Conservation (phyloP, 2,797 vertebrate species). For the Antrozous pallidus region DNA sequence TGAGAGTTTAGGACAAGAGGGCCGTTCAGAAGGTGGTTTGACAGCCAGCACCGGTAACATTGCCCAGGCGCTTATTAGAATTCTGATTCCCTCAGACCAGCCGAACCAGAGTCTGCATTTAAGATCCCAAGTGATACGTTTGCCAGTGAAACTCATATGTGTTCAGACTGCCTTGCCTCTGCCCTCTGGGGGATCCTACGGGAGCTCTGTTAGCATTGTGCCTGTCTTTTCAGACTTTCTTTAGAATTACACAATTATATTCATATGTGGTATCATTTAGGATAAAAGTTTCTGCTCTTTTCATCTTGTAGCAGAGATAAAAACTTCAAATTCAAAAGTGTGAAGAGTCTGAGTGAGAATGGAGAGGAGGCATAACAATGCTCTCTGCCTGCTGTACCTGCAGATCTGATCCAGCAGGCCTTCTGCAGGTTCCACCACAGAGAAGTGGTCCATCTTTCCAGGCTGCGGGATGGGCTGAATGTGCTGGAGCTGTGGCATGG, state of each 20-base stretch:
- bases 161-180: not conserved
- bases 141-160: not conserved
- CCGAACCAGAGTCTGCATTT: not conserved
- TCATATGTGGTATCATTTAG: not conserved
- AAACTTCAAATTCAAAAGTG: not conserved
- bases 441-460: constrained; percentile 84
- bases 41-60: not conserved
- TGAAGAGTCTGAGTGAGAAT: not conserved
- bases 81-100: not conserved
- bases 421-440: constrained; percentile 88
- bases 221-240: not conserved
- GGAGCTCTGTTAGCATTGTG: not conserved
- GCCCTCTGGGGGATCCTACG: not conserved
- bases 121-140: not conserved
- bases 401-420: constrained; percentile 87
- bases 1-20: not conserved
- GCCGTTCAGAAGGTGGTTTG: not conserved
- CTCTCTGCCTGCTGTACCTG: accelerated
- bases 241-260: not conserved
- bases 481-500: constrained; percentile 95
- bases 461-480: constrained; percentile 84
- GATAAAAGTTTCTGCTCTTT: not conserved
- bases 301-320: not conserved
- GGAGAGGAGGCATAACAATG: not conserved
- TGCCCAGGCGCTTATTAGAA: not conserved